Conservation (phyloP, 2,113 vertebrate genomes). For the Vanacampus margaritifer region DNA sequence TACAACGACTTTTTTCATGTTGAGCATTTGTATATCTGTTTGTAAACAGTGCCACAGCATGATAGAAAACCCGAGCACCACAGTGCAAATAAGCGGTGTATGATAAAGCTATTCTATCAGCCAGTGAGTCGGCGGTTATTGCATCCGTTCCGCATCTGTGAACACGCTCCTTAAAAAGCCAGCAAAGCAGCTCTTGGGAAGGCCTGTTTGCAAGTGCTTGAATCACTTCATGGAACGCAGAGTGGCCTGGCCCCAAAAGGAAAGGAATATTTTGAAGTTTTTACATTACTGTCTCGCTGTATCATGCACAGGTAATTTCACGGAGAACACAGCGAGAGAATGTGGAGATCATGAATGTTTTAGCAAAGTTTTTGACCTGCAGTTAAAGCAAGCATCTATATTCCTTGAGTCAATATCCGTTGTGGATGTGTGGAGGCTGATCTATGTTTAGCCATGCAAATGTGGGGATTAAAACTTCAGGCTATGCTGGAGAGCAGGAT, state of each 20-base stretch:
- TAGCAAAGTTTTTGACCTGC: constrained; percentile 43
- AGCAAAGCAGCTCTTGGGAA: constrained; percentile 44
- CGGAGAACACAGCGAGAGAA: constrained; percentile 13
- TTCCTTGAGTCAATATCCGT: constrained; percentile 55
- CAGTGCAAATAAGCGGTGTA: constrained; percentile 43
- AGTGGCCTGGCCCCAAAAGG: constrained; percentile 11
- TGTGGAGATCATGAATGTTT: constrained; percentile 50
- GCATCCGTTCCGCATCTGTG: constrained; percentile 55
- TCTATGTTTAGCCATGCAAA: constrained; percentile 71
- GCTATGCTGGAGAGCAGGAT: constrained; percentile 47
- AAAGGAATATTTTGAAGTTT: constrained; percentile 14
- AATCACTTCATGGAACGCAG: constrained; percentile 47
- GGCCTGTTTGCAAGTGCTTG: constrained; percentile 50
- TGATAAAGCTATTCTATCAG: constrained; percentile 61
- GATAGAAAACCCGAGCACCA: constrained; percentile 22
- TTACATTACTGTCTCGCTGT: not conserved
- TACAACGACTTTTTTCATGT: constrained; percentile 4
- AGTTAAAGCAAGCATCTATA: constrained; percentile 62
- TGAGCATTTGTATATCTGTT: constrained; percentile 16
- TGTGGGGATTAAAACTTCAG: constrained; percentile 66
- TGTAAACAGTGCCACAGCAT: constrained; percentile 20
- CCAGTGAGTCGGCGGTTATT: constrained; percentile 39
- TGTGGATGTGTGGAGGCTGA: constrained; percentile 48
- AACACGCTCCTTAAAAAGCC: constrained; percentile 38
- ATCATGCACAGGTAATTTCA: constrained; percentile 32